Evolutionary conservation across 2,888 invertebrate genomes (phyloP), one percentile per base, ranked within the genome.

Genomic region (Leptopilina drosophilae): DNA sequence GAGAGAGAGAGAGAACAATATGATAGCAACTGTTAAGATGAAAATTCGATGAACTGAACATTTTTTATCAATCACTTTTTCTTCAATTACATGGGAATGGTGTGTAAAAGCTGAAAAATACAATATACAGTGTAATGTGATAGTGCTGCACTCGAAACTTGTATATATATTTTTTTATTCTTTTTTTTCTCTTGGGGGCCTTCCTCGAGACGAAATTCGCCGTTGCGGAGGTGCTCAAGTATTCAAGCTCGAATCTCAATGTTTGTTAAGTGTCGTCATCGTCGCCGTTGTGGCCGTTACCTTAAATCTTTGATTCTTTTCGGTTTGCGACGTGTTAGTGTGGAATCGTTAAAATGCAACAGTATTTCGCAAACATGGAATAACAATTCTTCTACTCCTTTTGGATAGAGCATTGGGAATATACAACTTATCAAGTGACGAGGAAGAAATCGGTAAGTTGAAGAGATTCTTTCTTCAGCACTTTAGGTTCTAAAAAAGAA

Each of bases 231-330:
- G 81, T 80, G 79, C 75, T 67, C 64, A 42, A 83, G 81, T 80
- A 81, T 82, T 76, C 80, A 69, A 59, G 46, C 73, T 79, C 77
- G 77, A 80, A 78, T 83, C 81, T 84, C 83, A 84, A 84, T 84
- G 84, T 84, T 84, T 87, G 87, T 88, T 88, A 88, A 88, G 90
- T 89, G 89, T 84, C 84, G 82, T 79, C 83, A 85, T 80, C 85
- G 85, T 84, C 83, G 65, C 81, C 82, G 84, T 82, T 86, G 86
- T 84, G 86, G 86, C 82, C 85, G 80, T 83, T 84, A 85, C 84
- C 87, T 85, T 84, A 85, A 86, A 87, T 85, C 84, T 85, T 84
- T 85, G 85, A 80, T 82, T 82, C 76, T 67, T 67, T 20, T 62
- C 77, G 75, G 67, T 76, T 79, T 69, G 67, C 62, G 49, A 67